phyloP scores from a whole-genome alignment of 2,113 vertebrate genomes.

The Pyrgilauda ruficollis region DNA sequence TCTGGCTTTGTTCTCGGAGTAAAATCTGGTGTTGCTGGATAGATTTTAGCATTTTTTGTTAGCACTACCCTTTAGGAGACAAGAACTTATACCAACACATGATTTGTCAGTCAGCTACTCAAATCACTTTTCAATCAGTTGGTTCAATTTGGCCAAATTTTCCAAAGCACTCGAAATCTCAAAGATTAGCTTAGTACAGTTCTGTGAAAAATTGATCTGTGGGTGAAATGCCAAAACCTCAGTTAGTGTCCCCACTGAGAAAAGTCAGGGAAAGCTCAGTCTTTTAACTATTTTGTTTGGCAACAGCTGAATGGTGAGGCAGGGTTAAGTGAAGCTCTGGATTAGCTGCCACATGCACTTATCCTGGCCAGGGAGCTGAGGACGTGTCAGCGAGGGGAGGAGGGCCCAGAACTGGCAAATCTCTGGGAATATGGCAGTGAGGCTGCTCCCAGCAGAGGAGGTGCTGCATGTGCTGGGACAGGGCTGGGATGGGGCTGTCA shows the following conservation, averaged over 20 bases:
- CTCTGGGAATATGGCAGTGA: neutral
- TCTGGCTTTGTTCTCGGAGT: neutral
- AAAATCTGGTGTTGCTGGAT: neutral
- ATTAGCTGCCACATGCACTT: neutral
- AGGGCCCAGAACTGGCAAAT: neutral
- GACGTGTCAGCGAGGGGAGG: neutral
- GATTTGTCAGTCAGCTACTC: neutral
- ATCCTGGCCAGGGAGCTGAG: neutral
- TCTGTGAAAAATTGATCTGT: neutral
- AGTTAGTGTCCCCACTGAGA: neutral
- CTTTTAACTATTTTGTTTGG: neutral
- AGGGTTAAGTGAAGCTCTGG: neutral
- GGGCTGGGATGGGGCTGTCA: fast-evolving
- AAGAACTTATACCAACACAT: neutral
- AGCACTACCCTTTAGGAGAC: neutral
- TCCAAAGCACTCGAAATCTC: neutral
- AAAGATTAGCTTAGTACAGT: neutral
- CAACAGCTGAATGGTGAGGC: neutral
- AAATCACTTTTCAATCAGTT: neutral
- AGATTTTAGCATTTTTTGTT: neutral
- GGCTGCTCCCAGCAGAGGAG: neutral
- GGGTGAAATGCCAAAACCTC: neutral
- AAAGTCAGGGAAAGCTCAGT: neutral
- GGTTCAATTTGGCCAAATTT: neutral
- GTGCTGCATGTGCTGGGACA: neutral